phyloP scores from a whole-genome alignment of 1,140 invertebrate genomes.

The Formica selysi region DNA sequence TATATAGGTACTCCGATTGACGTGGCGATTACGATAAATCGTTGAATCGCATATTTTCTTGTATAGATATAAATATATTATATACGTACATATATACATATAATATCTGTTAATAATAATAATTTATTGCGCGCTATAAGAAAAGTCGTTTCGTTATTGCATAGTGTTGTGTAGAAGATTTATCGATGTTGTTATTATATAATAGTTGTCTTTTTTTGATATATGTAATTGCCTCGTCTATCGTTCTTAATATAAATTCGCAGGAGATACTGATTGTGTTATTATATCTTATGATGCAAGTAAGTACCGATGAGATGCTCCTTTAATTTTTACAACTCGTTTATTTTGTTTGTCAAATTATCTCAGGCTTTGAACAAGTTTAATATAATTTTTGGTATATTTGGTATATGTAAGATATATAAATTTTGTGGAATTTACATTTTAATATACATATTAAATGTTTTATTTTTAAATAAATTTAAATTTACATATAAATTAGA shows the following conservation, averaged over 20 bases:
- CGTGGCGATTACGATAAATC: constrained; percentile 17
- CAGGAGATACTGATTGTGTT: not conserved
- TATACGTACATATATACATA: constrained; percentile 33
- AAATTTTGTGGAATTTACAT: not conserved
- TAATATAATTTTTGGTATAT: not conserved
- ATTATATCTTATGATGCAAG: not conserved
- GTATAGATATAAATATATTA: constrained; percentile 25
- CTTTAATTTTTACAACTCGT: not conserved
- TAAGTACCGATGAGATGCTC: not conserved
- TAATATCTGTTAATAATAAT: constrained; percentile 41
- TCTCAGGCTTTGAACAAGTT: not conserved
- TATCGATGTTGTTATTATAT: constrained; percentile 43
- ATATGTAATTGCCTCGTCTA: constrained; percentile 5
- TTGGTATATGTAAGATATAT: constrained; percentile 7
- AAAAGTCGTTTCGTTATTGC: constrained; percentile 23
- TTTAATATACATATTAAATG: not conserved
- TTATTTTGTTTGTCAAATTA: not conserved
- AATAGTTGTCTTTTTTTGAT: constrained; percentile 36
- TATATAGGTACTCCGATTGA: not conserved
- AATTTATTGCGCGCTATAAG: constrained; percentile 22
- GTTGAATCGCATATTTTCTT: constrained; percentile 17
- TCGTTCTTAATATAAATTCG: constrained; percentile 11
- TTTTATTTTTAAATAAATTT: constrained; percentile 20
- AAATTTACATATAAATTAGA: constrained; percentile 4
- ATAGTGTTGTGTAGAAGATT: constrained; percentile 40